Base-by-base conservation (phyloP, 2,888 invertebrate genomes). In the Tineola bisselliella region DNA sequence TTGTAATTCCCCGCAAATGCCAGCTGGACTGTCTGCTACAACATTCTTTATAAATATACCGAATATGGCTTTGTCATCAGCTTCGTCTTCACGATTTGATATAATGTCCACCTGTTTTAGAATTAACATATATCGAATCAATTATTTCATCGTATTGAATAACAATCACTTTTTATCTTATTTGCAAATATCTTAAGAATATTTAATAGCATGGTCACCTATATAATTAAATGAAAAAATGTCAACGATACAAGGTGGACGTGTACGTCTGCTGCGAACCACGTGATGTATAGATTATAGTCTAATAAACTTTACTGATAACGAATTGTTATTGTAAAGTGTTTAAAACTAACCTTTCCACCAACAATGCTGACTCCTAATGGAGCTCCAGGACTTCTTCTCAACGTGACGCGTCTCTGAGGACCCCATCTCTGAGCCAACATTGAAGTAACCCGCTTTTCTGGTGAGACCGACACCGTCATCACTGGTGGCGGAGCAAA, bases 31-130 rank as follows among this genome's bases (percentile, higher is more conserved):
- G 64, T 95, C 93, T 0, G 95, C 91, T 12, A 98, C 91, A 0
- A 99, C 98, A 71, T 97, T 96, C 81, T 99, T 99, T 74, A 99
- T 96, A 79, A 99, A 99, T 73, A 99, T 98, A 6, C 99, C 99
- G 62, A 96, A 93, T 66, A 98, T 91, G 8, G 92, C 92, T 65
- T 91, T 91, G 67, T 92, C 90, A 61, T 93, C 92, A 60, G 90
- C 89, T 66, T 91, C 90, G 62, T 92, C 91, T 61, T 91, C 89
- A 64, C 89, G 87, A 57, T 89, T 89, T 62, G 92, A 90, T 69
- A 91, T 92, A 67, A 94, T 88, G 71, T 95, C 93, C 62, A 94
- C 93, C 92, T 93, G 77, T 18, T 17, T 25, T 33, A 8, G 12
- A 56, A n/a, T n/a, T n/a, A n/a, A n/a, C n/a, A n/a, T n/a, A n/a